A percentile compares a stretch with the other conserved stretches of the same genome.
Evolutionary conservation across 2,888 invertebrate species (phyloP).

Genomic region (Drosophila fungiperda): DNA sequence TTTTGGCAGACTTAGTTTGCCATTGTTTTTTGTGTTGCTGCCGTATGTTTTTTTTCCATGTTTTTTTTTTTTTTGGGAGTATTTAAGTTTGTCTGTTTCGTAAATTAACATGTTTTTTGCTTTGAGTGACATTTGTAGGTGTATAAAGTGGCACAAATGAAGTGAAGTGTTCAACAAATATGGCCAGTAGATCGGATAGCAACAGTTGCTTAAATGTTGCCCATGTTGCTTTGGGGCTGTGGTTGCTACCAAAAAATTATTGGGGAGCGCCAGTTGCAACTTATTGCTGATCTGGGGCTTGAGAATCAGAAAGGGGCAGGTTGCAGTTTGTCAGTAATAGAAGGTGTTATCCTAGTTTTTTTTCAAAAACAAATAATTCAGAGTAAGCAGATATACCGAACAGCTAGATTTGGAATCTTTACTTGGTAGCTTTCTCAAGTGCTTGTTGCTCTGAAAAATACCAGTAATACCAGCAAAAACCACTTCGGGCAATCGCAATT

Average conservation of each 20-base stretch:
- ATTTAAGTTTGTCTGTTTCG: slow-evolving; percentile 55
- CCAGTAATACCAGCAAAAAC: neutral
- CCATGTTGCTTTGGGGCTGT: slow-evolving; percentile 24
- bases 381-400: slow-evolving; percentile 1
- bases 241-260: slow-evolving; percentile 20
- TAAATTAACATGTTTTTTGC: slow-evolving; percentile 79
- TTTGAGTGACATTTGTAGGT: slow-evolving; percentile 79
- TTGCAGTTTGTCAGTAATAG: neutral
- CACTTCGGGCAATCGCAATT: slow-evolving; percentile 56
- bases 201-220: slow-evolving; percentile 47
- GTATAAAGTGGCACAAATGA: slow-evolving; percentile 80
- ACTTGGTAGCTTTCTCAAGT: slow-evolving; percentile 2
- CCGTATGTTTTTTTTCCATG: slow-evolving; percentile 6
- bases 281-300: slow-evolving; percentile 19
- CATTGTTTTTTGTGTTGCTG: slow-evolving; percentile 40
- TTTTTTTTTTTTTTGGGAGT: slow-evolving; percentile 39
- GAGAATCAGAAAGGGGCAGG: slow-evolving; percentile 11
- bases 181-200: slow-evolving; percentile 61
- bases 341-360: neutral
- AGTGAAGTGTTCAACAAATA: slow-evolving; percentile 79
- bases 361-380: neutral
- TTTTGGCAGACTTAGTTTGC: slow-evolving; percentile 54
- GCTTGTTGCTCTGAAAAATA: neutral
- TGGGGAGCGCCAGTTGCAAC: slow-evolving; percentile 50
- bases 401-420: neutral